Conservation (phyloP, 2,888 invertebrate species). For the Desoria tigrina region DNA sequence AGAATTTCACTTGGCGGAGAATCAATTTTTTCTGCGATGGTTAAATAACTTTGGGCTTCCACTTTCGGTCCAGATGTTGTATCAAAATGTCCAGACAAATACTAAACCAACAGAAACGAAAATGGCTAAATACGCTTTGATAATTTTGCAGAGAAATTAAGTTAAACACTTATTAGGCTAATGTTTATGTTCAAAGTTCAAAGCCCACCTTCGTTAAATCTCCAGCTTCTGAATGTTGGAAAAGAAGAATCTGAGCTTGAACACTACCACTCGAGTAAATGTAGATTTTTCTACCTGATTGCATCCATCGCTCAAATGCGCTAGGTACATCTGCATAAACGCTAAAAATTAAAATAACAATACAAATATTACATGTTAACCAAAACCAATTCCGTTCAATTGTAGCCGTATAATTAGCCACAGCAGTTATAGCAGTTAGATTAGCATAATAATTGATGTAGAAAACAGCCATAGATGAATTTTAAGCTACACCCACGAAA, state of each 20-base stretch:
- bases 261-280: constrained; percentile 92
- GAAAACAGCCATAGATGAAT: too few species aligned
- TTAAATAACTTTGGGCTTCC: constrained; percentile 73
- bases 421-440: too few species aligned
- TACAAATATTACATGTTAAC: too few species aligned
- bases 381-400: too few species aligned
- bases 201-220: constrained; percentile 67
- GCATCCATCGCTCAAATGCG: constrained; percentile 72
- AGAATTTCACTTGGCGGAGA: constrained; percentile 69
- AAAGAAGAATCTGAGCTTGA: constrained; percentile 84
- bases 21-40: constrained; percentile 70
- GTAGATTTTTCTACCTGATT: constrained; percentile 70
- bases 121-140: constrained; percentile 42
- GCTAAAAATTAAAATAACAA: constrained; percentile 61
- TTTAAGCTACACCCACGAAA: too few species aligned
- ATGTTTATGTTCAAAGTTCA: too few species aligned
- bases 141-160: constrained; percentile 19
- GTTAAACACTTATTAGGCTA: too few species aligned
- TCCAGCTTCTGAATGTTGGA: constrained; percentile 73
- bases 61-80: constrained; percentile 80
- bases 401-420: too few species aligned
- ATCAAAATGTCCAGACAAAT: constrained; percentile 80
- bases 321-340: constrained; percentile 81
- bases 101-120: too few species aligned
- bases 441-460: too few species aligned